Conservation (phyloP, 2,113 vertebrate genomes). For the Ciconia boyciana region DNA sequence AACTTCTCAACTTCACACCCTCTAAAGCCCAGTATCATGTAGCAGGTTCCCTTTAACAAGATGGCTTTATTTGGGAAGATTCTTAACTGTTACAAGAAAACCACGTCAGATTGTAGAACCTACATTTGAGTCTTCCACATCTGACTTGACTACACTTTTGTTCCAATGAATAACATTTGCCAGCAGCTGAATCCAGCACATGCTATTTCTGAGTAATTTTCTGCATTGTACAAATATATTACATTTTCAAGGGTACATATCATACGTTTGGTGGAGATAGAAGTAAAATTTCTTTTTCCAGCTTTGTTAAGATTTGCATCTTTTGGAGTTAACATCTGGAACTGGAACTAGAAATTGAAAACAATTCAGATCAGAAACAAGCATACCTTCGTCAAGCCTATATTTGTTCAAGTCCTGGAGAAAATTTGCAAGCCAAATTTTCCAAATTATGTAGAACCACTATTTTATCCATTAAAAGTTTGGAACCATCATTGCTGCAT, state of each 20-base stretch:
- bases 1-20: not conserved
- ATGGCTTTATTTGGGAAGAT: not conserved
- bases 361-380: conserved; percentile 67
- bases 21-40: not conserved
- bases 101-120: not conserved
- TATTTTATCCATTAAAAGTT: conserved; percentile 47
- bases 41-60: not conserved
- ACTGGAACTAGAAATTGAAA: conserved; percentile 49
- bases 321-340: conserved; percentile 62
- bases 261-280: not conserved
- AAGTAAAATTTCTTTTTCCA: not conserved
- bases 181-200: not conserved
- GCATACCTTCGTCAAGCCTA: conserved; percentile 66
- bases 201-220: not conserved
- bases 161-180: not conserved
- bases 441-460: conserved; percentile 31
- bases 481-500: conserved; percentile 8
- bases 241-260: not conserved
- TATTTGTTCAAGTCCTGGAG: conserved; percentile 45
- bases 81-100: not conserved
- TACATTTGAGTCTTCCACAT: not conserved
- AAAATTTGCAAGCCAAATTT: conserved; percentile 28
- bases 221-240: not conserved
- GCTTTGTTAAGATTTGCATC: not conserved
- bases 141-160: not conserved